Evolutionary conservation across 2,113 vertebrate species (phyloP), one percentile per base, ranked within the genome.

Genomic region (Alethe castanea): DNA sequence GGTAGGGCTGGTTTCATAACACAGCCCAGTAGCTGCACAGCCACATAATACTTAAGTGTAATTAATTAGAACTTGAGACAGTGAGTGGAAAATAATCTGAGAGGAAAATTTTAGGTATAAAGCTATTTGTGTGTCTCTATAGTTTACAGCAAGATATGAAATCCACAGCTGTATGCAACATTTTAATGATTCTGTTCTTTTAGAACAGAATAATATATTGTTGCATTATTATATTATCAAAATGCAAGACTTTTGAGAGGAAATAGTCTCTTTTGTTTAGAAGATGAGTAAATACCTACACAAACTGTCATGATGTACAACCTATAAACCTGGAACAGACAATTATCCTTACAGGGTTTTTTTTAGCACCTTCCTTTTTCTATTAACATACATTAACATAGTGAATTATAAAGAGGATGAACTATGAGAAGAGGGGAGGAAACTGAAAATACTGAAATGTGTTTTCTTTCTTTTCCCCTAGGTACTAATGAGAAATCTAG

Each of bases 331-430:
- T 76, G 26, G 82, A 79, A 84, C 22, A 91, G 60, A 70, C 50
- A 59, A 72, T 93, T 97, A 96, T 94, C 91, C 72, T 91, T 94
- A 56, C 45, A 78, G 77, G 9, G 0, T 3, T n/a, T 35, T 92
- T 84, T 84, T 87, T 95, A 94, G 57, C 86, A 94, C 91, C 71
- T 97, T 97, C 65, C 44, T 82, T 86, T 64, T 94, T 81, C 76
- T 91, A 52, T 88, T 88, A 94, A 67, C 66, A 72, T 31, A 22
- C 18, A 26, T 56, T 36, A 88, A 52, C 16, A 25, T 60, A 26
- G 47, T 33, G 64, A 87, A 90, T 69, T 78, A 22, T 28, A 44
- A 91, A 80, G 31, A 76, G n/a, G 23, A n/a, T 92, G 69, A 92
- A 36, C 57, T 78, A 7, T 12, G 83, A 94, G 52, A 70, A 84